These are phyloP conservation scores for Crypturellus undulatus DNA, from an alignment of 2,113 vertebrate species.

Conservation along the genomic window DNA sequence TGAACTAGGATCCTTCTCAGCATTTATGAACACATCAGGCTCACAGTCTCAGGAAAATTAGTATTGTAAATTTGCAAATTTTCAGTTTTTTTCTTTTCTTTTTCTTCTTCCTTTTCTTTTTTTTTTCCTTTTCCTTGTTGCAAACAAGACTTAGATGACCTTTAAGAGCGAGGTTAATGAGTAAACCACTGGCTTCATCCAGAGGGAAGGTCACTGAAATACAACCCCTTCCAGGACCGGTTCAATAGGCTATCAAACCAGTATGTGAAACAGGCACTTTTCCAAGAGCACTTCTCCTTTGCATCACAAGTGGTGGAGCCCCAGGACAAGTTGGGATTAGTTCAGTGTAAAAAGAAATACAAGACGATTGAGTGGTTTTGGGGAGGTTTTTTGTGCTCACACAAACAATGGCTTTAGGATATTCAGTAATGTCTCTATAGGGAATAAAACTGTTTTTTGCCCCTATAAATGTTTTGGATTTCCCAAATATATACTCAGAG, in stretches of 20 bases:
- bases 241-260: not conserved
- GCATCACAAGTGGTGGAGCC: conserved; percentile 42
- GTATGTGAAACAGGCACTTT: not conserved
- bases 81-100: not conserved
- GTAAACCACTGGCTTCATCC: not conserved
- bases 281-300: not conserved
- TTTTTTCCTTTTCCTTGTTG: not conserved
- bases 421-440: not conserved
- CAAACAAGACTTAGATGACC: not conserved
- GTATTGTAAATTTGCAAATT: not conserved
- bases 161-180: not conserved
- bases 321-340: conserved; percentile 21
- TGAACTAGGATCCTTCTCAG: not conserved
- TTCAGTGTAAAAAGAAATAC: conserved; percentile 19
- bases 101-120: not conserved
- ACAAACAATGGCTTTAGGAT: not conserved
- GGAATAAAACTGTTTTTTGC: not conserved
- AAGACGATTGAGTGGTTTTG: not conserved
- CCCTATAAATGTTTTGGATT: not conserved
- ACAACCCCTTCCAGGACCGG: not conserved
- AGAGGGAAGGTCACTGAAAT: not conserved
- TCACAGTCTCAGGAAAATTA: not conserved
- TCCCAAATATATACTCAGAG: not conserved
- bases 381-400: not conserved
- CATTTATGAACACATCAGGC: fast-evolving